Percentiles rank a stretch among this genome's conserved stretches.
Evolutionary conservation across 1,140 invertebrate genomes (phyloP).

Genomic region (Hydropsyche tenuis): DNA sequence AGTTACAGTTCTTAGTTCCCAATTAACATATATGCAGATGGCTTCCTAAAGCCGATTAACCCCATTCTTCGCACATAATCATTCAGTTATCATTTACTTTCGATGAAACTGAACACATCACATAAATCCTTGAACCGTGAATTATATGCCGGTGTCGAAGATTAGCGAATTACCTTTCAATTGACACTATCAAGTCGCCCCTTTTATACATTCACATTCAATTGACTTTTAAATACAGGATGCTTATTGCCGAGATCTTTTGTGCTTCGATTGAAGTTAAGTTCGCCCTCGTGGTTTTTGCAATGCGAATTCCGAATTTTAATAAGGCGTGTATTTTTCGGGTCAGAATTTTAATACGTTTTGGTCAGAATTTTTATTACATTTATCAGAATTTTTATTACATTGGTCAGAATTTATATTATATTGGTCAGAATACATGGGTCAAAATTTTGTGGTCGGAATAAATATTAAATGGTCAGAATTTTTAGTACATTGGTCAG

Average conservation of each 20-base stretch:
- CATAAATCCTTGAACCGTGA: neutral
- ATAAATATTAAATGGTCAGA: too few species aligned
- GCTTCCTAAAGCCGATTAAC: conserved; percentile 35
- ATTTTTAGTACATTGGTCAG: too few species aligned
- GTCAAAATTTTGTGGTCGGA: too few species aligned
- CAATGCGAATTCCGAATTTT: too few species aligned
- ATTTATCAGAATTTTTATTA: too few species aligned
- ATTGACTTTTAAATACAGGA: conserved; percentile 13
- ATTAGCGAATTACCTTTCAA: conserved; percentile 10
- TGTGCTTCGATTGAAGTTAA: too few species aligned
- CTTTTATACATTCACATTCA: neutral
- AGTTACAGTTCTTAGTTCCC: conserved; percentile 11
- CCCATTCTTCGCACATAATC: conserved; percentile 6
- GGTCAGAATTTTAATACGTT: too few species aligned
- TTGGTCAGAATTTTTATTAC: too few species aligned
- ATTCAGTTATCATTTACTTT: conserved; percentile 13
- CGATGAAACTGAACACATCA: neutral
- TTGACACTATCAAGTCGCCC: conserved; percentile 7
- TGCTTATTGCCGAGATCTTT: neutral
- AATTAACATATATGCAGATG: conserved; percentile 15
- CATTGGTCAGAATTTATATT: too few species aligned
- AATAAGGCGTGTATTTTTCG: too few species aligned
- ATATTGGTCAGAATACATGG: too few species aligned
- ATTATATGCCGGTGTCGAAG: neutral
- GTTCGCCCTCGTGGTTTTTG: too few species aligned